These are phyloP conservation scores for Rhea pennata DNA, from an alignment of 2,113 vertebrate genomes.

Conservation along the genomic window DNA sequence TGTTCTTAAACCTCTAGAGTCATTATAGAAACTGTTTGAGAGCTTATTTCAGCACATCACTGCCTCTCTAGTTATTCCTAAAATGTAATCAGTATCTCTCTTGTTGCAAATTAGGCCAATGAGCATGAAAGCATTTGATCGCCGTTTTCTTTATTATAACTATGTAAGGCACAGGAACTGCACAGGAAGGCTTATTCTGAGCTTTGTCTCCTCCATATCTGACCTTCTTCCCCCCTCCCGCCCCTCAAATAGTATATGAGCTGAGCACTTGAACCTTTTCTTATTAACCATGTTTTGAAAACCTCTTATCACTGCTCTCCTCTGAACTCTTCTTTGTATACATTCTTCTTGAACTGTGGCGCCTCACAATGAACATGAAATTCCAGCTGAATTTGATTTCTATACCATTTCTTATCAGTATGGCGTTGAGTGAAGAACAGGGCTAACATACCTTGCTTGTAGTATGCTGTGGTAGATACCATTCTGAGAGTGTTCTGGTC, in stretches of 20 bases:
- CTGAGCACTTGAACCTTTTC: background rate
- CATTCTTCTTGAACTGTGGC: background rate
- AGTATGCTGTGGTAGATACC: background rate
- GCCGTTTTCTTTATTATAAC: background rate
- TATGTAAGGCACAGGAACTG: background rate
- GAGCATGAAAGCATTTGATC: background rate
- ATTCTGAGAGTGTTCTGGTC: fast-evolving
- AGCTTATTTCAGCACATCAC: background rate
- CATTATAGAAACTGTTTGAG: background rate
- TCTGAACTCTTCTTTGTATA: background rate
- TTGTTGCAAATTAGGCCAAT: background rate
- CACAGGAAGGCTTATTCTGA: background rate
- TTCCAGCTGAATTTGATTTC: background rate
- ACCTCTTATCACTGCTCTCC: background rate
- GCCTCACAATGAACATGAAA: background rate
- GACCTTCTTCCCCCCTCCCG: background rate
- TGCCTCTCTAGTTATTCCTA: background rate
- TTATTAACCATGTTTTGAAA: background rate
- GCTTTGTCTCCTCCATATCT: background rate
- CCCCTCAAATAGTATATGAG: background rate
- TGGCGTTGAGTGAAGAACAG: background rate
- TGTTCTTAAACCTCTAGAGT: background rate
- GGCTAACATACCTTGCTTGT: background rate
- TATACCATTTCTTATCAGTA: background rate
- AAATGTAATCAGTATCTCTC: background rate